A percentile compares a stretch with the other conserved stretches of the same genome.
These are phyloP conservation scores for Buathra laborator DNA, from an alignment of 2,888 invertebrate species.

Conservation along the genomic window DNA sequence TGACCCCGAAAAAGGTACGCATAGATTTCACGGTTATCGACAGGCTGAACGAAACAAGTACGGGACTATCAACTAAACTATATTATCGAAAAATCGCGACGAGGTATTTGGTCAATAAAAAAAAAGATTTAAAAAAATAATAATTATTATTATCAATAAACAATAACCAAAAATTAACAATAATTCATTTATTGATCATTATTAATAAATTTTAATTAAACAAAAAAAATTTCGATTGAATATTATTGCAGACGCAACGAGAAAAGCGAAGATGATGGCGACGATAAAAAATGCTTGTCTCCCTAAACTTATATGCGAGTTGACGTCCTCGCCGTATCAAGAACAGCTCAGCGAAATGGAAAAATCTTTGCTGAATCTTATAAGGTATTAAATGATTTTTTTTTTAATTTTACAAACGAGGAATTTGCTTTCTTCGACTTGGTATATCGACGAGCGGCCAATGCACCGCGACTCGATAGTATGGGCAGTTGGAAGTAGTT, in stretches of 20 bases:
- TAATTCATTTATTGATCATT: too few relatives aligned
- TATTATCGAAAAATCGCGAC: slow-evolving; percentile 4
- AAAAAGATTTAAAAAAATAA: not conserved
- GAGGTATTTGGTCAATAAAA: slow-evolving; percentile 27
- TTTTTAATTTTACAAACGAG: not conserved
- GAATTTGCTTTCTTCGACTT: slow-evolving; percentile 70
- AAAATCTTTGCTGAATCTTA: slow-evolving; percentile 87
- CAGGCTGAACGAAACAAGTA: slow-evolving; percentile 30
- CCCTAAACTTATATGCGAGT: slow-evolving; percentile 89
- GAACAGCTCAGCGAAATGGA: slow-evolving; percentile 88
- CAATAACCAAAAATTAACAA: not conserved
- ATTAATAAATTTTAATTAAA: too few relatives aligned
- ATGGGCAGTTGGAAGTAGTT: slow-evolving; percentile 10
- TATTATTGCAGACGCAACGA: slow-evolving; percentile 83
- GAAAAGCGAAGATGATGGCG: slow-evolving; percentile 86
- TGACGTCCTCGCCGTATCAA: slow-evolving; percentile 88
- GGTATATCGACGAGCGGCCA: slow-evolving; percentile 38
- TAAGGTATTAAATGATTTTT: slow-evolving; percentile 85
- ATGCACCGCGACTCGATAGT: slow-evolving; percentile 4
- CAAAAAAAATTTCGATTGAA: not conserved
- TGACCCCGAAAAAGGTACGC: not conserved
- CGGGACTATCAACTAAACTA: slow-evolving; percentile 3
- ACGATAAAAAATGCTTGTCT: slow-evolving; percentile 89
- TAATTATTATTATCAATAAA: not conserved
- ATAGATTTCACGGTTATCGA: slow-evolving; percentile 35